Conservation (phyloP, 2,797 vertebrate species). For the Lepidocolaptes lacrymiger region DNA sequence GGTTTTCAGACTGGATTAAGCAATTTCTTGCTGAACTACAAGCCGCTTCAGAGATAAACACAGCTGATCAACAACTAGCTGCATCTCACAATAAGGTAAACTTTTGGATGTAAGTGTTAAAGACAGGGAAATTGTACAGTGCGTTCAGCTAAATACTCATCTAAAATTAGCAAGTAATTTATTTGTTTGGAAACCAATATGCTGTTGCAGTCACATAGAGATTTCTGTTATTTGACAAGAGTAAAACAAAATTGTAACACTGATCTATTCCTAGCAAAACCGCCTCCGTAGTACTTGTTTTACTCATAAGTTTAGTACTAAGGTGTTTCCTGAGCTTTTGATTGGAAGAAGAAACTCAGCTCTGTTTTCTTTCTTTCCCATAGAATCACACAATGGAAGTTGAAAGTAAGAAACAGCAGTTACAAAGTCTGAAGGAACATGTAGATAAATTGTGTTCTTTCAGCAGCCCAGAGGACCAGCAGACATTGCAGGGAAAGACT, state of each 20-base stretch:
- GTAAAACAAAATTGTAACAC: background rate
- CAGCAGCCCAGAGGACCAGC: slow-evolving; percentile 81
- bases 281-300: background rate
- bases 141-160: background rate
- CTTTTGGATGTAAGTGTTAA: background rate
- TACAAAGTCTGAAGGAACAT: slow-evolving; percentile 79
- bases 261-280: background rate
- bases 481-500: slow-evolving; percentile 81
- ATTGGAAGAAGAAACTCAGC: background rate
- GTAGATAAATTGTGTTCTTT: slow-evolving; percentile 77
- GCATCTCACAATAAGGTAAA: slow-evolving; percentile 85
- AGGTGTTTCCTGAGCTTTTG: background rate
- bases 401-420: slow-evolving; percentile 73
- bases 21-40: slow-evolving; percentile 86
- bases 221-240: background rate
- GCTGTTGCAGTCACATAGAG: background rate
- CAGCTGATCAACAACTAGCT: slow-evolving; percentile 80
- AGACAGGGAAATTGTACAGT: background rate
- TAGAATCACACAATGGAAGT: slow-evolving; percentile 85
- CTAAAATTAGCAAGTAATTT: background rate
- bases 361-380: background rate
- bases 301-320: background rate
- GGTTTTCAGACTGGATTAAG: slow-evolving; percentile 88
- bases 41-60: slow-evolving; percentile 83
- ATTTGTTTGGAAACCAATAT: background rate